Evolutionary conservation across 2,888 invertebrate genomes (phyloP), one percentile per base, ranked within the genome.

Genomic region (Drosophila setosimentum): DNA sequence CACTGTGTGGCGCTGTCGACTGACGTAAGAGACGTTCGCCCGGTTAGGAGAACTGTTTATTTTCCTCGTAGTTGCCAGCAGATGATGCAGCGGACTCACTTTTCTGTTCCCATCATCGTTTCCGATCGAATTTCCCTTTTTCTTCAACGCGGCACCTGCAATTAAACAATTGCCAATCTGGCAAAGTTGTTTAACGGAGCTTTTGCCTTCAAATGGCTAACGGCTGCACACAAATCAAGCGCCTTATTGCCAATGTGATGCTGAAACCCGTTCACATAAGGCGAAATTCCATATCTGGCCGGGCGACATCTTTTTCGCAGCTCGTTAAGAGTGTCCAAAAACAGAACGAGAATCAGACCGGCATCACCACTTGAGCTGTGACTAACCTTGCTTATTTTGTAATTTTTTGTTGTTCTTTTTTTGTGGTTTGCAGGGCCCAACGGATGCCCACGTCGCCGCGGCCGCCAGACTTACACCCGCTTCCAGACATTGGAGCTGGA

Each of bases 401-500:
- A 86, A 32, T 57, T 82, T 83, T 87, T 83, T 81, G 78, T 89
- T 87, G 33, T 57, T 29, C 37, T 53, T 82, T 87, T 92, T 32
- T 13, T 42, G 10, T 45, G 27, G 16, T 95, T 95, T 95, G 87
- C 96, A 98, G 98, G 98, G 94, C 98, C 99, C 67, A 99, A 98
- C 93, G 98, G 98, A 74, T 98, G 98, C 93, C 98, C 98, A 78
- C 95, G 98, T 92, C 96, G 98, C 93, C 95, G 99, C 91, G 99
- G 99, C 74, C 95, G 99, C 87, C 99, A 99, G 94, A 99, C 99
- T 24, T 99, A 99, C 95, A 99, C 99, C 82, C 96, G 99, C 92
- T 98, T 99, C 95, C 99, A 99, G 94, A 99, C 99, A 30, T 94
- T 99, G 94, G 99, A 99, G 93, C 95, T 99, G 94, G 99, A 99